These are phyloP conservation scores for Phacellophora camtschatica DNA, from an alignment of 30 jellyfish, hydroid and myxozoan genomes.

Conservation along the genomic window DNA sequence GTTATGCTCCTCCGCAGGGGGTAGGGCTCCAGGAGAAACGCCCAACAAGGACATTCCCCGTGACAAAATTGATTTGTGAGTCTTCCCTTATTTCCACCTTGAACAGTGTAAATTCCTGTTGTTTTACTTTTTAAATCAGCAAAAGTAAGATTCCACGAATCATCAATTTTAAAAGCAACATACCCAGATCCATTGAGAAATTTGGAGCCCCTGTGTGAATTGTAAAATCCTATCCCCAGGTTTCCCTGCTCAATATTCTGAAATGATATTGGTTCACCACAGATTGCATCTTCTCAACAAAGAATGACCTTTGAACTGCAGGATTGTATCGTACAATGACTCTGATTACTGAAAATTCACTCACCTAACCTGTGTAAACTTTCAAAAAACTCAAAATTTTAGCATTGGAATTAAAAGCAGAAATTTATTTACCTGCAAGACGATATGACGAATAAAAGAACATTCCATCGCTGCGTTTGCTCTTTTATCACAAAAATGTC, in stretches of 20 bases:
- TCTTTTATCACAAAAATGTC: too few species aligned
- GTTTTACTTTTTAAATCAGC: not conserved
- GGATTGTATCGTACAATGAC: not conserved
- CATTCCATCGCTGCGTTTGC: too few species aligned
- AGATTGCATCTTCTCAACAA: not conserved
- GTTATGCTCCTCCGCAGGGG: too few species aligned
- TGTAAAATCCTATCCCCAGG: not conserved
- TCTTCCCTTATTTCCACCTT: too few species aligned
- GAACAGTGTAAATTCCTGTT: not conserved
- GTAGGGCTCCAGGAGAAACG: too few species aligned
- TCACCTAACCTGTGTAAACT: too few species aligned
- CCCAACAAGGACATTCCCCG: too few species aligned
- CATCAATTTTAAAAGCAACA: not conserved
- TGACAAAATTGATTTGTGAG: too few species aligned
- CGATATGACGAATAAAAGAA: too few species aligned
- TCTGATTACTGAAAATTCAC: not conserved
- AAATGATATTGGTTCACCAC: not conserved
- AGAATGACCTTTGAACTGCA: not conserved
- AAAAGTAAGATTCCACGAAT: not conserved
- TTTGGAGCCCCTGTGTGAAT: not conserved
- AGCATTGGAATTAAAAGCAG: too few species aligned
- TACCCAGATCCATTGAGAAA: not conserved
- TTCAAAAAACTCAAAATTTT: too few species aligned
- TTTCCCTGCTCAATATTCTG: not conserved
- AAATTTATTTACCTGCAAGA: too few species aligned